Evolutionary conservation across 2,113 vertebrate genomes (phyloP).

Genomic region (Pollimyrus isidori): DNA sequence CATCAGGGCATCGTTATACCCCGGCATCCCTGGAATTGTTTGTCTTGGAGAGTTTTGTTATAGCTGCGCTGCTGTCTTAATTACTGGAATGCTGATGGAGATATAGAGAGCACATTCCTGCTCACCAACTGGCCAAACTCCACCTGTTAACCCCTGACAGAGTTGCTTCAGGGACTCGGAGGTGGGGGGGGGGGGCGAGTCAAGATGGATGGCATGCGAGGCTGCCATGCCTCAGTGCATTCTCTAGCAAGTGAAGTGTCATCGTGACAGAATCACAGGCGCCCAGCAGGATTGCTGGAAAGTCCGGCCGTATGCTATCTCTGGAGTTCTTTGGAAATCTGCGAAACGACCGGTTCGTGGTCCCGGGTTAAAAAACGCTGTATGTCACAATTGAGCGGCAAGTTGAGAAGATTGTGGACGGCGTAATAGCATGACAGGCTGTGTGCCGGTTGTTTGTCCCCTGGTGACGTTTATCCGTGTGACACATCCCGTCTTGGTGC

Average conservation of each 20-base stretch:
- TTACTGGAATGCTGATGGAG: constrained; percentile 47
- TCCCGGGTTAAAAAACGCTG: background rate
- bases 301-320: too few relatives aligned
- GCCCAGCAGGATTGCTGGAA: background rate
- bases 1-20: constrained; percentile 16
- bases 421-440: background rate
- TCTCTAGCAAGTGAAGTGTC: constrained; percentile 16
- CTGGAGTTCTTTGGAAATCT: background rate
- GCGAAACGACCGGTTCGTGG: background rate
- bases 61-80: constrained; percentile 44
- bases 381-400: background rate
- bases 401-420: background rate
- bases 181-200: constrained; percentile 1
- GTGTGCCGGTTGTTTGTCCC: background rate
- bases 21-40: constrained; percentile 50
- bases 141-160: constrained; percentile 45
- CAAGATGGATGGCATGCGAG: background rate
- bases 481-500: background rate
- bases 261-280: background rate
- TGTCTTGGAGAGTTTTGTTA: constrained; percentile 49
- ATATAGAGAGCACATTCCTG: constrained; percentile 29
- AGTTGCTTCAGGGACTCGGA: constrained; percentile 12
- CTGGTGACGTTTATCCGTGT: background rate
- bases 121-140: constrained; percentile 22
- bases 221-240: background rate